Base-by-base conservation (phyloP, 1,140 invertebrate species). In the Paralvinella palmiformis region DNA sequence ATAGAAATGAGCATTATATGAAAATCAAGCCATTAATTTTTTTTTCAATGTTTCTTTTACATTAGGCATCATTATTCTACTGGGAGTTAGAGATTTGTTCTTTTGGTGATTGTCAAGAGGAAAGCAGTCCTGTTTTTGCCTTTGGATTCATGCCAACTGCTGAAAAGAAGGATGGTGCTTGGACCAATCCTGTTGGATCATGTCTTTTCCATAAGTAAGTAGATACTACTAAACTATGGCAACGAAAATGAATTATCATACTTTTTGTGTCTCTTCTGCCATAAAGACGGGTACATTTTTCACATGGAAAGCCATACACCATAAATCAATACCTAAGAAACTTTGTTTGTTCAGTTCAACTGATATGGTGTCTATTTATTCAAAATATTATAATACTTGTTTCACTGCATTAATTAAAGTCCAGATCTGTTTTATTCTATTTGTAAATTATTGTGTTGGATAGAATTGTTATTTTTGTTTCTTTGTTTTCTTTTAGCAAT, bases 41-140 rank as follows among this genome's bases (percentile, higher is more conserved):
- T 32, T 6, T 58, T 7, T 36, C 50, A 17, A 13, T 53, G 50
- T 5, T 36, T 63, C 53, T 35, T 29, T 57, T 41, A 45, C 59
- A 55, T 17, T 53, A 79, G 76, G 75, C 78, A 41, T 73, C 78
- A 35, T 77, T 75, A 24, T 80, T 80, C 64, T 80, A 80, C 68
- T 80, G 78, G 78, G 79, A 81, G 66, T 50, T 80, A 27, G 76
- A 78, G 65, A 74, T 81, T 17, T 72, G 72, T 60, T 78, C 78
- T 22, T 75, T 78, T 67, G 79, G 79, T 10, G 79, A 81, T 50
- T 59, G 65, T 13, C 75, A 76, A 44, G 78, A 79, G 37, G 79
- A 81, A 24, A 75, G 74, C 62, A 71, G 73, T 1, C 71, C 76
- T 35, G 68, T 77, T 56, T 70, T 79, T n/a, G 78, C 79, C 35